These are phyloP conservation scores for Corythucha ciliata DNA, from an alignment of 2,888 invertebrate species.

Conservation along the genomic window DNA sequence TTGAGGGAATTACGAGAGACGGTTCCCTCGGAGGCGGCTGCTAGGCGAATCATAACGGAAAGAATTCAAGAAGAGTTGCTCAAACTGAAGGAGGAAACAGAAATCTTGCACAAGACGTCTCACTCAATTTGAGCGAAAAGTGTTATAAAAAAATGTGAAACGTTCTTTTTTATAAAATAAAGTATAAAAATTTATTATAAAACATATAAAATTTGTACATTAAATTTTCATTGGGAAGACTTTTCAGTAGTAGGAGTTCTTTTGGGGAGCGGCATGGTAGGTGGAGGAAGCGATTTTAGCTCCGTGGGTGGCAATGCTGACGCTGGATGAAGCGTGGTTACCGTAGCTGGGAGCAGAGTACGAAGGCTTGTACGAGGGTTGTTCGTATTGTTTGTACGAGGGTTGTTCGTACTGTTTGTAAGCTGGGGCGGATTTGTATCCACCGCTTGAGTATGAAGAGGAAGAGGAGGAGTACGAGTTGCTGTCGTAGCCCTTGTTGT, in stretches of 20 bases:
- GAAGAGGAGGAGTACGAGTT: not conserved
- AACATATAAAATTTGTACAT: too few relatives aligned
- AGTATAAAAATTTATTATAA: too few relatives aligned
- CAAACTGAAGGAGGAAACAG: constrained; percentile 53
- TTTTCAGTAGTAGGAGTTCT: constrained; percentile 25
- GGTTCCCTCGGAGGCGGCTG: constrained; percentile 52
- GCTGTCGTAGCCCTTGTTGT: constrained; percentile 8
- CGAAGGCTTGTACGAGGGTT: constrained; percentile 15
- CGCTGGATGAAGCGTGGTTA: constrained; percentile 25
- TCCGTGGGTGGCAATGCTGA: constrained; percentile 26
- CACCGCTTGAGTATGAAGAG: constrained; percentile 9
- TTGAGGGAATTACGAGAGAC: constrained; percentile 54
- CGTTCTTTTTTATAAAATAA: too few relatives aligned
- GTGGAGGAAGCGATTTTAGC: constrained; percentile 24
- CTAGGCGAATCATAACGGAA: constrained; percentile 72
- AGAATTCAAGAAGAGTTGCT: constrained; percentile 66
- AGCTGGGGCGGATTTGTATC: not conserved
- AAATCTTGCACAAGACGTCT: constrained; percentile 45
- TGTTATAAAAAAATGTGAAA: too few relatives aligned
- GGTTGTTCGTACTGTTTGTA: constrained; percentile 14
- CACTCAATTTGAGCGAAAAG: too few relatives aligned
- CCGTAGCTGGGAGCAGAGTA: too few relatives aligned
- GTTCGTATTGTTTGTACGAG: constrained; percentile 10
- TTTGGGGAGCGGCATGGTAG: constrained; percentile 24
- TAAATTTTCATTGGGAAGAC: too few relatives aligned